A percentile compares a stretch with the other conserved stretches of the same genome.
These are phyloP conservation scores for Mesoligia furuncula DNA, from an alignment of 2,888 invertebrate species.

Conservation along the genomic window DNA sequence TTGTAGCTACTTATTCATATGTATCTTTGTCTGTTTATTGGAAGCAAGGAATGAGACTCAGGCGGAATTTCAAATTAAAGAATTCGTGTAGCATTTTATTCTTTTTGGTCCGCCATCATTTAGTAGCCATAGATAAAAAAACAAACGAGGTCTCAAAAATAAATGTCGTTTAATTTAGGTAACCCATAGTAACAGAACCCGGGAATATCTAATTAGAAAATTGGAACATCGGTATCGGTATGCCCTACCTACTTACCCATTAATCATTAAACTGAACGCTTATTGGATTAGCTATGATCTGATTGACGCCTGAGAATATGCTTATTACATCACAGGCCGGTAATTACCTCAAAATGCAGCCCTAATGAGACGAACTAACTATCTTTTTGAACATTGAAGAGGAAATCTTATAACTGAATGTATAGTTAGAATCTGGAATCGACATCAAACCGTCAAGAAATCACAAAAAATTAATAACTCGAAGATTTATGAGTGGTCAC, in stretches of 20 bases:
- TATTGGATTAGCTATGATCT: not conserved
- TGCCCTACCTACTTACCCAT: not conserved
- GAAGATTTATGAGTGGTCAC: not conserved
- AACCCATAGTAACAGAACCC: not conserved
- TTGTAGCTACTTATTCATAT: not conserved
- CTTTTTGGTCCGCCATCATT: not conserved
- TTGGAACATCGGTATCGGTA: not conserved
- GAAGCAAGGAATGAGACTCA: not conserved
- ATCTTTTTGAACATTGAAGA: not conserved
- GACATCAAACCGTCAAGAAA: not conserved
- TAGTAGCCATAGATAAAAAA: not conserved
- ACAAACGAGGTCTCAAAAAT: not conserved
- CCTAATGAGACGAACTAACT: not conserved
- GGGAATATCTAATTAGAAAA: not conserved
- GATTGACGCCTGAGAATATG: not conserved
- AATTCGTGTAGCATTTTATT: not conserved
- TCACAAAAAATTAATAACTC: not conserved
- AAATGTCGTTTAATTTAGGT: not conserved
- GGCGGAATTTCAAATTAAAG: not conserved
- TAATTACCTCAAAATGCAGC: not conserved
- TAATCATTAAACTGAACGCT: not conserved
- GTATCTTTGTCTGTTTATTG: not conserved
- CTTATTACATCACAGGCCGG: not conserved
- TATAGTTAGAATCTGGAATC: too few species aligned
- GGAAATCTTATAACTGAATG: not conserved